Conservation (phyloP, 1,140 invertebrate species). For the Euwallacea similis region DNA sequence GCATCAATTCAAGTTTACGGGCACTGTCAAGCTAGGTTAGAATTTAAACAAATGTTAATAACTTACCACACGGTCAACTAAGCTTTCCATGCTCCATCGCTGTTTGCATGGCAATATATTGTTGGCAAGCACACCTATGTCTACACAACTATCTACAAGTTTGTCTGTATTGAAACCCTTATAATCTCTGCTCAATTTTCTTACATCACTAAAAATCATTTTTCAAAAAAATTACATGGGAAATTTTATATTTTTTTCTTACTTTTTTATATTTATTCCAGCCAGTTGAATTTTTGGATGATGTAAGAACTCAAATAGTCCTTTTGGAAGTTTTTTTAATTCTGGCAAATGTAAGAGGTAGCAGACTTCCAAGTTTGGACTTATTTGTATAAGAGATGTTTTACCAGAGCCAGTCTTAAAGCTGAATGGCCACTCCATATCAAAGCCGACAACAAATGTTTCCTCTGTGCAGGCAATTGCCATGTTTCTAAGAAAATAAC, state of each 20-base stretch:
- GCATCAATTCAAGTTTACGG: background rate
- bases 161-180: constrained; percentile 58
- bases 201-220: constrained; percentile 58
- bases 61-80: constrained; percentile 62
- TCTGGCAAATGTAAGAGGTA: constrained; percentile 62
- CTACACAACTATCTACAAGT: constrained; percentile 62
- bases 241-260: constrained; percentile 36
- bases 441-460: constrained; percentile 45
- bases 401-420: constrained; percentile 64
- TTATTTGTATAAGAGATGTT: constrained; percentile 63
- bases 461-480: constrained; percentile 29
- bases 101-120: constrained; percentile 56
- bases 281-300: constrained; percentile 63
- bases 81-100: constrained; percentile 64
- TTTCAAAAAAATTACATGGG: constrained; percentile 37
- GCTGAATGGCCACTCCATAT: constrained; percentile 67
- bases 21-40: background rate
- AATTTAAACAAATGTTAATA: constrained; percentile 24
- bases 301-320: constrained; percentile 58
- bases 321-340: constrained; percentile 60
- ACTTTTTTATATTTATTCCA: constrained; percentile 69
- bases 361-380: constrained; percentile 55
- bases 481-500: constrained; percentile 34
- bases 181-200: constrained; percentile 66
- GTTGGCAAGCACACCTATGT: constrained; percentile 62